Evolutionary conservation across 2,797 vertebrate species (phyloP).

Genomic region (Chrysocyon brachyurus): DNA sequence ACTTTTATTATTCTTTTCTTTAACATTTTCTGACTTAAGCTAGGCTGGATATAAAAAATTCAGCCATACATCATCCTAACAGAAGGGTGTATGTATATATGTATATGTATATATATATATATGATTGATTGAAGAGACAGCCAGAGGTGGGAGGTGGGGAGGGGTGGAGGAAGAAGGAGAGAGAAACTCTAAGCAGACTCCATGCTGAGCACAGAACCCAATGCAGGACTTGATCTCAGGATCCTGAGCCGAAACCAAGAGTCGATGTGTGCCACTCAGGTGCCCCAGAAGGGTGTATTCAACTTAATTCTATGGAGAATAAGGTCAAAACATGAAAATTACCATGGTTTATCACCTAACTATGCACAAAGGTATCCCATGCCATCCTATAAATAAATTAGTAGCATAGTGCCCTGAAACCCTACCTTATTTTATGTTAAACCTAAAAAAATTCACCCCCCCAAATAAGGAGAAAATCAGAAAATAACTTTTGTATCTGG

Average conservation of each 20-base stretch:
- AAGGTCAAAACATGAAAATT: background rate
- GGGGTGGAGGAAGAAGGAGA: background rate
- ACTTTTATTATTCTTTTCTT: background rate
- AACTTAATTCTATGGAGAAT: constrained; percentile 19
- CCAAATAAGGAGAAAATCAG: constrained; percentile 22
- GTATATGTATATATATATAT: too few relatives aligned
- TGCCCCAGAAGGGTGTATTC: background rate
- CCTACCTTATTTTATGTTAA: background rate
- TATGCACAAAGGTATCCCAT: background rate
- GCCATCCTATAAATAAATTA: background rate
- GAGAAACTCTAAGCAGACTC: background rate
- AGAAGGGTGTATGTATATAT: background rate
- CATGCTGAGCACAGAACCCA: background rate
- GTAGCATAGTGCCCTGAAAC: background rate
- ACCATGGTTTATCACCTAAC: background rate
- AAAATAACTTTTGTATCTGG: background rate
- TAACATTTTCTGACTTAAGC: constrained; percentile 24
- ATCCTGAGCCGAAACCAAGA: background rate
- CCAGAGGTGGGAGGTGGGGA: background rate
- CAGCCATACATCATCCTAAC: background rate
- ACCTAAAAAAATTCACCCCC: background rate
- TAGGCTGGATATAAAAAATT: background rate
- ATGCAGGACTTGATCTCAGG: background rate
- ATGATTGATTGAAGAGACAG: background rate
- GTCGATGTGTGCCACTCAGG: background rate